Percentiles rank a stretch among this genome's conserved stretches.
phyloP scores from a whole-genome alignment of 2,797 vertebrate genomes.

The Garrulus glandarius region DNA sequence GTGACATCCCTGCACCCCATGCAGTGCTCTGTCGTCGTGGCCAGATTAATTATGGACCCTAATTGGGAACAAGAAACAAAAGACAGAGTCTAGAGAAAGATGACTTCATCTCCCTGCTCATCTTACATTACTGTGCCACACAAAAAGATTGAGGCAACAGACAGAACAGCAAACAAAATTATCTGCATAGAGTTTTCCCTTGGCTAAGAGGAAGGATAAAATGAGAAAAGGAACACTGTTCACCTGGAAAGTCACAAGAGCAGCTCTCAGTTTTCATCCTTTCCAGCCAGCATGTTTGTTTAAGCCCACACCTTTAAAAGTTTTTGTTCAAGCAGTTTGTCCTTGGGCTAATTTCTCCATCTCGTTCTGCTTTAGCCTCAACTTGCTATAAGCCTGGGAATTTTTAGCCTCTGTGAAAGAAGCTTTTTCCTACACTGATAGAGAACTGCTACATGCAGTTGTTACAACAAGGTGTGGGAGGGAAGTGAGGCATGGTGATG shows the following conservation, averaged over 20 bases:
- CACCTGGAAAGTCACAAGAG: not conserved
- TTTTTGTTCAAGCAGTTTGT: conserved; percentile 17
- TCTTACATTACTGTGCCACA: conserved; percentile 26
- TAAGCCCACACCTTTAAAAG: conserved; percentile 14
- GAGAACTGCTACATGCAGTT: not conserved
- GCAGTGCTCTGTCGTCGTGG: not conserved
- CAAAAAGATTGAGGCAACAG: not conserved
- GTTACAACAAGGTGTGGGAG: not conserved
- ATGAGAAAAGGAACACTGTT: conserved; percentile 4
- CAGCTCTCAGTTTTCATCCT: not conserved
- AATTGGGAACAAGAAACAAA: conserved; percentile 62
- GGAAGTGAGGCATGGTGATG: not conserved
- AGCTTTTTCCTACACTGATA: not conserved
- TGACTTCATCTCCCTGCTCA: conserved; percentile 48
- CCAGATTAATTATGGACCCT: conserved; percentile 57
- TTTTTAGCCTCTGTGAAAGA: not conserved
- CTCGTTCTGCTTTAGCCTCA: not conserved
- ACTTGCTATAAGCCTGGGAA: not conserved
- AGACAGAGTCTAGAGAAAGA: conserved; percentile 11
- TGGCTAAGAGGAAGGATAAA: not conserved
- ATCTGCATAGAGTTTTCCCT: not conserved
- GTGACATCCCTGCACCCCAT: not conserved
- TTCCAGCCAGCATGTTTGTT: not conserved
- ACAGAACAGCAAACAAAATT: conserved; percentile 27
- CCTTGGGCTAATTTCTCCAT: conserved; percentile 26